Evolutionary conservation across 2,888 invertebrate species (phyloP), one percentile per base, ranked within the genome.

Genomic region (Drosophila subquinaria): DNA sequence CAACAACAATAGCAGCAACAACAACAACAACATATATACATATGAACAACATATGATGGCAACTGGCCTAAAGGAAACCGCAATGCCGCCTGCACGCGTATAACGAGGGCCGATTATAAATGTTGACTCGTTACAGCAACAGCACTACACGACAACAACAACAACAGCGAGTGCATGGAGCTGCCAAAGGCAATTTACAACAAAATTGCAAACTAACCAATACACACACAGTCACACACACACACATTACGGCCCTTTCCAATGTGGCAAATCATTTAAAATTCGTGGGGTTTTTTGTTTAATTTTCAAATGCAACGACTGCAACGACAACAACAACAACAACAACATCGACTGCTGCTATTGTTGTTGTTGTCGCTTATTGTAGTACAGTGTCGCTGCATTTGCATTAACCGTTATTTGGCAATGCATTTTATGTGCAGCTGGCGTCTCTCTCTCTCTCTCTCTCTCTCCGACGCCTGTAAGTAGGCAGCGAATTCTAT

Each of bases 331-430:
- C 65, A 35, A 30, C 61, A 61, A 45, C 60, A 52, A 13, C 60
- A 56, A 56, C 53, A 66, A 60, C 65, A 53, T 50, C 57, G 42
- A 0, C 15, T 11, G 13, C 3, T 57, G n/a, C 8, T 43, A 59
- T 48, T 47, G 51, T 62, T 60, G 59, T 56, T 45, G 27, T 43
- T 20, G 56, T 35, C 42, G 56, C 42, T 64, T 63, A 55, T 53
- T 51, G 47, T 50, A 60, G 38, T 35, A 45, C 35, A 43, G 42
- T 56, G 56, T 51, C 53, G 62, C 56, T 62, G 69, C 59, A 69
- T 88, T 78, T 82, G 81, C 85, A 89, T 88, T 84, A 88, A 89
- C 75, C 68, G 77, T 75, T 82, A 88, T 89, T 85, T 80, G 75
- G 60, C 61, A 64, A 68, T 80, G 85, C 66, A 69, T 76, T 73